Base-by-base conservation (phyloP, 2,113 vertebrate species). In the Pachypanchax playfairii region DNA sequence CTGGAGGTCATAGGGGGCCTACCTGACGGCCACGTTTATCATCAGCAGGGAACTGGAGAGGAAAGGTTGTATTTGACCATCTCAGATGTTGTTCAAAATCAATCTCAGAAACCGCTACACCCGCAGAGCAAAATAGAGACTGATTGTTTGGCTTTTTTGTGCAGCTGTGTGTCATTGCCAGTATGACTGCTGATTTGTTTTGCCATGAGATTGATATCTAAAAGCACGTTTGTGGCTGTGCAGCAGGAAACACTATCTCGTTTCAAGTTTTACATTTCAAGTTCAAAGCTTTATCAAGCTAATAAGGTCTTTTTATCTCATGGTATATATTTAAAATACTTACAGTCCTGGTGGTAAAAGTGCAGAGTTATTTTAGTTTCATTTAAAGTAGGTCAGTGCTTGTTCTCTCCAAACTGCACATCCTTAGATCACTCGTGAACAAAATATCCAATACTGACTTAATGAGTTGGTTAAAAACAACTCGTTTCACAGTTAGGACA, bases 11-110 rank as follows among this genome's bases (percentile, higher is more conserved):
- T 39, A 68, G 51, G 26, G 47, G 75, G 58, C 47, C 55, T 61
- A 80, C 66, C 83, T 87, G 81, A 68, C 10, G 59, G 36, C 46
- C 36, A 1, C 31, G 67, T 84, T 78, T 56, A 86, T 85, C 87
- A 87, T 73, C 75, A 80, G 65, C 60, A 9, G 43, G 54, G 66
- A 77, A 67, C 60, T 57, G 52, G 57, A 61, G 76, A 74, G 76
- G 79, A 82, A 69, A 82, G 79, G 77, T 83, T 31, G 18, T 11
- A 25, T 24, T 42, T 58, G 65, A 77, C 29, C 75, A 52, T 74
- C 70, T 68, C 70, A 26, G 54, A 54, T 73, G 72, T 73, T 74
- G 70, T 67, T 77, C 60, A 49, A 22, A 80, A 89, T 86, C 83
- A 84, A 81, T 85, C 69, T 73, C 3, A 0, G 62, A 44, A 42